A percentile compares a stretch with the other conserved stretches of the same genome.
Evolutionary conservation across 2,888 invertebrate species (phyloP).

Genomic region (Xylocampa areola): DNA sequence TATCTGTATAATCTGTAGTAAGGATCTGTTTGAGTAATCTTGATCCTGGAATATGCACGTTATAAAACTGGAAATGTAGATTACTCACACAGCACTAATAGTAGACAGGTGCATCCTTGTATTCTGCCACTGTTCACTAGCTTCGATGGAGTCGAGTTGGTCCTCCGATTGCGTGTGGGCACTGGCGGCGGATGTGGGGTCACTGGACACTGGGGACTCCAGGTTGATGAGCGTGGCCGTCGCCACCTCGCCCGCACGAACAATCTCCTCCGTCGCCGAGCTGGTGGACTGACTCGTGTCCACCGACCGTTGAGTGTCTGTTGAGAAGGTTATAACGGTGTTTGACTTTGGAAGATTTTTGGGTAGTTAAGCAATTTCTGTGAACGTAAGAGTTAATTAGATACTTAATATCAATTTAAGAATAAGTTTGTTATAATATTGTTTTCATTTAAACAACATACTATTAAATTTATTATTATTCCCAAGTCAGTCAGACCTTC

Average conservation of each 20-base stretch:
- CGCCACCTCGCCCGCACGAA: constrained; percentile 77
- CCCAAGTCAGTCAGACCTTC: not conserved
- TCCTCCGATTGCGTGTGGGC: constrained; percentile 70
- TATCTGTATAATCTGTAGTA: no score
- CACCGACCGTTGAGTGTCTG: constrained; percentile 80
- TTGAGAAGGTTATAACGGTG: no score
- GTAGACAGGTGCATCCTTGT: constrained; percentile 80
- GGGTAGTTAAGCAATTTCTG: no score
- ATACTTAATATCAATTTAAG: not conserved
- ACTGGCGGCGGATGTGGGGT: constrained; percentile 62
- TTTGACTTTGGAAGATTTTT: no score
- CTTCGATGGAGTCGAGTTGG: constrained; percentile 85
- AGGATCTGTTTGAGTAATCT: no score
- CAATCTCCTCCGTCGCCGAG: constrained; percentile 78
- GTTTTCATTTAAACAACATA: not conserved
- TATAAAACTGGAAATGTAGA: no score
- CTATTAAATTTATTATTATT: not conserved
- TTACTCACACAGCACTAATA: constrained; percentile 79
- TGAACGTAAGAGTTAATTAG: no score
- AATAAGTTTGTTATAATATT: not conserved
- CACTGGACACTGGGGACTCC: constrained; percentile 80
- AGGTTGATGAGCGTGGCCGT: constrained; percentile 84
- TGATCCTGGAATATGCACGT: no score
- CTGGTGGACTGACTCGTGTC: constrained; percentile 85
- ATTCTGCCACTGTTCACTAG: constrained; percentile 81